Percentiles rank a stretch among this genome's conserved stretches.
Conservation (phyloP, 2,888 invertebrate species). For the Monopis laevigella region DNA sequence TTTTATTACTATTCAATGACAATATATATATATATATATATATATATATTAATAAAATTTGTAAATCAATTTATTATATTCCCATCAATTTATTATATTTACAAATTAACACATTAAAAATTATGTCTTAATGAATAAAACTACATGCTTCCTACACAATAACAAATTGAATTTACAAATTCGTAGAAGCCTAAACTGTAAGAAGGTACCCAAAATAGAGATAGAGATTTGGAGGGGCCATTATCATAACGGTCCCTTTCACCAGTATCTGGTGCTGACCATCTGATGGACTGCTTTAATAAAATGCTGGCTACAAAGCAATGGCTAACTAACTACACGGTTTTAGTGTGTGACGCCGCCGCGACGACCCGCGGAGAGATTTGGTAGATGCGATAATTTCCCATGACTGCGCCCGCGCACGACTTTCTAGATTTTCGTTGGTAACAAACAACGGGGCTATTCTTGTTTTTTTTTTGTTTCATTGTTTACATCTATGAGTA, state of each 20-base stretch:
- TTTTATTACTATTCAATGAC: no score
- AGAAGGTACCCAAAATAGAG: slow-evolving; percentile 26
- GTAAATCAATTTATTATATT: no score
- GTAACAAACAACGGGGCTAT: slow-evolving; percentile 31
- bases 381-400: slow-evolving; percentile 57
- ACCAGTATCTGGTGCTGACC: slow-evolving; percentile 59
- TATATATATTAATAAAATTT: no score
- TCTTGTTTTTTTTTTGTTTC: slow-evolving; percentile 24
- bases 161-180: background rate
- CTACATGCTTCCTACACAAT: background rate
- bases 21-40: no score
- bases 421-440: slow-evolving; percentile 46
- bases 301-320: slow-evolving; percentile 39
- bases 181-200: background rate
- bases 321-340: slow-evolving; percentile 50
- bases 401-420: slow-evolving; percentile 50
- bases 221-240: slow-evolving; percentile 48
- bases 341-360: slow-evolving; percentile 56
- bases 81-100: slow-evolving; percentile 3
- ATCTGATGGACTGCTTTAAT: slow-evolving; percentile 60
- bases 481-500: background rate
- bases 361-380: slow-evolving; percentile 38
- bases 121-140: background rate
- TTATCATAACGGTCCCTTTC: slow-evolving; percentile 63
- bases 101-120: slow-evolving; percentile 5